Percentiles rank a stretch among this genome's conserved stretches.
These are phyloP conservation scores for Agonopterix arenella DNA, from an alignment of 2,888 invertebrate genomes.

Conservation along the genomic window DNA sequence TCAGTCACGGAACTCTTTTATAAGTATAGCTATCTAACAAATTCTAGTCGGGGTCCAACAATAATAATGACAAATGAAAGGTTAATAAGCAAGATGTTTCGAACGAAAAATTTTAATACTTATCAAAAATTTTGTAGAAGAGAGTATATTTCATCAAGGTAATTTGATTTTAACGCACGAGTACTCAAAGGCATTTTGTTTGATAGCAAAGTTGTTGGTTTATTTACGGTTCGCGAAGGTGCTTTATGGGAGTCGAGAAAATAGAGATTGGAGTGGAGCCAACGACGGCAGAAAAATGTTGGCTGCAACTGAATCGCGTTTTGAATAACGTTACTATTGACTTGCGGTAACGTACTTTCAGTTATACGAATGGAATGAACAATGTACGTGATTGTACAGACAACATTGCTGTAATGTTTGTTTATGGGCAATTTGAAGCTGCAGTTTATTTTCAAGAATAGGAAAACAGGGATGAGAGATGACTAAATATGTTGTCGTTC, in stretches of 20 bases:
- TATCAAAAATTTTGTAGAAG: not conserved
- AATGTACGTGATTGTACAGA: conserved; percentile 3
- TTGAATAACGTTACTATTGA: conserved; percentile 39
- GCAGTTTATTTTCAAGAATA: too few relatives aligned
- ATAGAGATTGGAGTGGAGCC: conserved; percentile 54
- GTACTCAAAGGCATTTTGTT: conserved; percentile 40
- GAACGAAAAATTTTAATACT: not conserved
- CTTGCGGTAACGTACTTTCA: conserved; percentile 1
- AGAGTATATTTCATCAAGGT: conserved; percentile 12
- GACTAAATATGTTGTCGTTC: too few relatives aligned
- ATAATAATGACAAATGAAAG: too few relatives aligned
- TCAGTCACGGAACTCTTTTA: too few relatives aligned
- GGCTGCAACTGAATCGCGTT: conserved; percentile 37
- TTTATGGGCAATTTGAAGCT: too few relatives aligned
- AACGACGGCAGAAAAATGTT: conserved; percentile 35
- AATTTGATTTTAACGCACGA: conserved; percentile 35
- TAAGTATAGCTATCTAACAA: too few relatives aligned
- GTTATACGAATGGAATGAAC: conserved; percentile 4
- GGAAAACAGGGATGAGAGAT: too few relatives aligned
- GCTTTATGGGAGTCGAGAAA: conserved; percentile 36
- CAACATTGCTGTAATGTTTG: too few relatives aligned
- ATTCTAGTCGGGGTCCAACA: too few relatives aligned
- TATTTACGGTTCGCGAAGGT: conserved; percentile 42
- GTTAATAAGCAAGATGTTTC: not conserved
- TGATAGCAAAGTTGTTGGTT: conserved; percentile 38